phyloP scores from a whole-genome alignment of 1,140 invertebrate genomes.

The Capitella teleta region DNA sequence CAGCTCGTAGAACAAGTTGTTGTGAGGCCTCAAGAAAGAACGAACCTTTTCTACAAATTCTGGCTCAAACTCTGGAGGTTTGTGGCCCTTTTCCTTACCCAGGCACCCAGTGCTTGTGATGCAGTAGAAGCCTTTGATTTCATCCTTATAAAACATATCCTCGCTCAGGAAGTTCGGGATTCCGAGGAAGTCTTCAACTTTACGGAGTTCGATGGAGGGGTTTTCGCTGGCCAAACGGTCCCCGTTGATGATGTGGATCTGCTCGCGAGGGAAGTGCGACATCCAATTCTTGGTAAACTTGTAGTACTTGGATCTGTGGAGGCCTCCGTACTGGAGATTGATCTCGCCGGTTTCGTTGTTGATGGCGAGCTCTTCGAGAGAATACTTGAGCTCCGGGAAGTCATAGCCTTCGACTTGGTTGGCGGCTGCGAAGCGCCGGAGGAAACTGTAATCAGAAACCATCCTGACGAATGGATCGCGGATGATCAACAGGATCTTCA shows the following conservation, averaged over 20 bases:
- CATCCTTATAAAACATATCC: conserved; percentile 36
- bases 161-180: conserved; percentile 21
- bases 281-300: conserved; percentile 30
- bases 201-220: conserved; percentile 26
- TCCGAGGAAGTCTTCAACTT: conserved; percentile 31
- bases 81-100: no score
- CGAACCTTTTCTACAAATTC: no score
- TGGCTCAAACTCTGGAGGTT: no score
- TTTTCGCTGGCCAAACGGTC: conserved; percentile 27
- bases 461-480: conserved; percentile 80
- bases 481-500: conserved; percentile 71
- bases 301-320: conserved; percentile 34
- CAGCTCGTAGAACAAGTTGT: no score
- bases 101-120: no score
- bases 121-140: conserved; percentile 43
- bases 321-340: conserved; percentile 26
- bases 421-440: conserved; percentile 52
- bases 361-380: conserved; percentile 29
- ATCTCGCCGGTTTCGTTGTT: conserved; percentile 22
- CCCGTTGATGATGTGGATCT: conserved; percentile 36
- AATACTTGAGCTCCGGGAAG: conserved; percentile 1
- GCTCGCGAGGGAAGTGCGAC: conserved; percentile 24
- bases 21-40: no score
- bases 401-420: conserved; percentile 10
- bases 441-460: conserved; percentile 89